Conservation (phyloP, 2,888 invertebrate genomes). For the Polyommatus icarus region DNA sequence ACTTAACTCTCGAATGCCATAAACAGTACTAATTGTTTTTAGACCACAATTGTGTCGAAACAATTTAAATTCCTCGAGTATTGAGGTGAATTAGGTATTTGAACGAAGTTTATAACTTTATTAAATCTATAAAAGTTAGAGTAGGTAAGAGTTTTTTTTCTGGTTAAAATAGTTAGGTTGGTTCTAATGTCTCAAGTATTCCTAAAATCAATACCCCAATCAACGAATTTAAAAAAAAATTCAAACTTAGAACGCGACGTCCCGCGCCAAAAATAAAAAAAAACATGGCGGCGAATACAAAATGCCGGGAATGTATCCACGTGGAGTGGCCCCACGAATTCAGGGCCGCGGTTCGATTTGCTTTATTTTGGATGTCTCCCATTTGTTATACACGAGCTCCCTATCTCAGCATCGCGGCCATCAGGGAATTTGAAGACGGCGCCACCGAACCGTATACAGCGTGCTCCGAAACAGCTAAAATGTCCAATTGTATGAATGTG, state of each 20-base stretch:
- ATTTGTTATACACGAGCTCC: conserved; percentile 79
- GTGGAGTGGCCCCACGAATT: conserved; percentile 60
- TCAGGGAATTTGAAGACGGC: conserved; percentile 74
- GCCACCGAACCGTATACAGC: conserved; percentile 68
- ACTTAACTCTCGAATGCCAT: conserved; percentile 48
- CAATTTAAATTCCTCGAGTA: not conserved
- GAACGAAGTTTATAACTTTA: not conserved
- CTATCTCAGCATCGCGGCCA: conserved; percentile 74
- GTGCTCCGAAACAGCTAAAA: conserved; percentile 44
- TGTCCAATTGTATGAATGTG: not conserved
- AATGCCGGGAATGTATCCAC: conserved; percentile 73
- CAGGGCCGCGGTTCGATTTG: conserved; percentile 62
- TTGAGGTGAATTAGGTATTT: not conserved
- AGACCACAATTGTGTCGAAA: not conserved
- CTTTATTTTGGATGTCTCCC: conserved; percentile 78
- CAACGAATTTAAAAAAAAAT: not conserved
- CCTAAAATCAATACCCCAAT: not conserved
- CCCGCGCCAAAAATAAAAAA: conserved; percentile 62
- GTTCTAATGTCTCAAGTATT: too few relatives aligned
- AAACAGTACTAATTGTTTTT: conserved; percentile 48
- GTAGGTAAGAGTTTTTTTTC: too few relatives aligned
- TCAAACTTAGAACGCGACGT: conserved; percentile 1
- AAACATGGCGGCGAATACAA: conserved; percentile 60
- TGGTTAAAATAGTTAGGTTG: too few relatives aligned
- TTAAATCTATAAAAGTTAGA: not conserved